phyloP scores from a whole-genome alignment of 2,797 vertebrate species.

The Buphagus erythrorhynchus region DNA sequence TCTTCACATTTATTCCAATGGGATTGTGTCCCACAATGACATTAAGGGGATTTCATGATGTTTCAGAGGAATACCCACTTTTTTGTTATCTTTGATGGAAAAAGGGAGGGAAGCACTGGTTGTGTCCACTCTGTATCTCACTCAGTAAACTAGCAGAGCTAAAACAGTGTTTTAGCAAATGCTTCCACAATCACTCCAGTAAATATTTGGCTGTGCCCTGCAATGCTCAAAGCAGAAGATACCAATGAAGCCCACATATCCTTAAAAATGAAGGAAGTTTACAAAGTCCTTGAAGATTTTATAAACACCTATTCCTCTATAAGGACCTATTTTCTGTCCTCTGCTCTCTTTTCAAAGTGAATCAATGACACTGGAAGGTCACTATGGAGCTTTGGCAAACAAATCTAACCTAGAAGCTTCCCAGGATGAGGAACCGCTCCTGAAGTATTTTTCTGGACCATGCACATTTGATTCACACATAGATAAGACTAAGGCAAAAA shows the following conservation, averaged over 20 bases:
- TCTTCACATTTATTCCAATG: not conserved
- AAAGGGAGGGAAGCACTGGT: not conserved
- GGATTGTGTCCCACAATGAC: not conserved
- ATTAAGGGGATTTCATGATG: not conserved
- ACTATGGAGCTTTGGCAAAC: not conserved
- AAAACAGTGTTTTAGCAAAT: not conserved
- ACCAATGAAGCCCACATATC: not conserved
- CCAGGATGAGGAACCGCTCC: not conserved
- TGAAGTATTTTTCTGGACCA: not conserved
- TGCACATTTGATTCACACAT: not conserved
- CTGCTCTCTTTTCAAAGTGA: not conserved
- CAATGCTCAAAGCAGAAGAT: not conserved
- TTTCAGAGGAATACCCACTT: not conserved
- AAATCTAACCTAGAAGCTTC: not conserved
- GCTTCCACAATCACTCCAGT: not conserved
- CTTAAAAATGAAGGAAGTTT: not conserved
- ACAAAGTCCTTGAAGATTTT: not conserved
- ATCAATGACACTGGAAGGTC: constrained; percentile 3
- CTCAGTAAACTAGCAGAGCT: not conserved
- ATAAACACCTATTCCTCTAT: not conserved
- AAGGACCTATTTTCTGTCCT: not conserved
- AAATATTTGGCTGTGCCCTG: not conserved
- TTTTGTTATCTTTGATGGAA: not conserved
- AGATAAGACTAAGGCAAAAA: not conserved
- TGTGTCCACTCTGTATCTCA: not conserved